Conservation (phyloP, 2,888 invertebrate species). For the Dynastes grantii region DNA sequence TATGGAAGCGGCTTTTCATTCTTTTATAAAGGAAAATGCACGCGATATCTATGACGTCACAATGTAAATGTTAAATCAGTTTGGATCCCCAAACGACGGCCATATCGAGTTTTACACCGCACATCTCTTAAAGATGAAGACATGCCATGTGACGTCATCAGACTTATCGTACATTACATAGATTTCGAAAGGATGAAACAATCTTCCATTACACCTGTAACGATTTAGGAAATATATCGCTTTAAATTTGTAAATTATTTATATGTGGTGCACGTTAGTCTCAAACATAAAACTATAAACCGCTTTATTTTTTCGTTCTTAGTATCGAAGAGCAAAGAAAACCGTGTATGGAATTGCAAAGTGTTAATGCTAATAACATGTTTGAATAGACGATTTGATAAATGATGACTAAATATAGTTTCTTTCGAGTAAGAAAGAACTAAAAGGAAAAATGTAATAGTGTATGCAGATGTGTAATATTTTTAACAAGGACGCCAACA, state of each 20-base stretch:
- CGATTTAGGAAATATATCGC: slow-evolving; percentile 55
- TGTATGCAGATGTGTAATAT: slow-evolving; percentile 36
- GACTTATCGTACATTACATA: background rate
- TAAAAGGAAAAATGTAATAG: slow-evolving; percentile 22
- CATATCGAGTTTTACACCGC: too few species aligned
- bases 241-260: slow-evolving; percentile 64
- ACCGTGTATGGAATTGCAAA: slow-evolving; percentile 48
- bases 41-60: too few species aligned
- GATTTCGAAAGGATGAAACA: too few species aligned
- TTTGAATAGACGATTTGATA: slow-evolving; percentile 25
- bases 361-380: slow-evolving; percentile 48
- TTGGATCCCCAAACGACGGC: too few species aligned
- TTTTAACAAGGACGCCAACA: slow-evolving; percentile 30
- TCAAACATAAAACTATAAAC: slow-evolving; percentile 45
- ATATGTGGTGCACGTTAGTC: slow-evolving; percentile 56
- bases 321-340: slow-evolving; percentile 10
- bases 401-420: background rate
- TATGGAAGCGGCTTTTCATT: background rate
- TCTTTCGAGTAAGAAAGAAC: slow-evolving; percentile 26
- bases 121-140: too few species aligned
- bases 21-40: too few species aligned
- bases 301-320: slow-evolving; percentile 21
- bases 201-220: background rate
- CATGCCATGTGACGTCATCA: too few species aligned
- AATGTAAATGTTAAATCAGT: too few species aligned